Percentiles rank a stretch among this genome's conserved stretches.
Conservation (phyloP, 1,140 invertebrate genomes). For the Drosophila trapezifrons region DNA sequence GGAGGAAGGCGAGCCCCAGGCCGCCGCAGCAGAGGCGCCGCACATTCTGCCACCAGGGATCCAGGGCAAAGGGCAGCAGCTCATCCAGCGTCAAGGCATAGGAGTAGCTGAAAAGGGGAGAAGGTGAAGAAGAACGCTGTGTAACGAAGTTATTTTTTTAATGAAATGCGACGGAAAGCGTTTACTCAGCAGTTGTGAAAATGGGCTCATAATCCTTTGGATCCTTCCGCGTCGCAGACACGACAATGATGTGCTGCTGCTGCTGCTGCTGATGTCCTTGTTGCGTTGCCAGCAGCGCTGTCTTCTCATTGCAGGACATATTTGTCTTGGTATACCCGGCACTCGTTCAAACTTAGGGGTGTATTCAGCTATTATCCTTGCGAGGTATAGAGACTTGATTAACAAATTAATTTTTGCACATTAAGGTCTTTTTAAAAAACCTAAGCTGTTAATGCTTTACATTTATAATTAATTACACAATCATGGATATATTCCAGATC, state of each 20-base stretch:
- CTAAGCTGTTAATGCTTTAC: not conserved
- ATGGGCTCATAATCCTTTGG: slow-evolving; percentile 74
- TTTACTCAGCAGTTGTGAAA: slow-evolving; percentile 80
- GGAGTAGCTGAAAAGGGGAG: slow-evolving; percentile 48
- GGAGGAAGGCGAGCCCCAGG: slow-evolving; percentile 62
- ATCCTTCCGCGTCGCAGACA: slow-evolving; percentile 56
- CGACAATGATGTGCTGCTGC: slow-evolving; percentile 57
- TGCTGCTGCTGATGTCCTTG: slow-evolving; percentile 49
- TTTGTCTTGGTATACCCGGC: slow-evolving; percentile 26
- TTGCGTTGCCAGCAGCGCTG: slow-evolving; percentile 62
- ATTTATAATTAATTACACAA: not conserved
- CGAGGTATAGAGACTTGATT: not conserved
- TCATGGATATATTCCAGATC: too few relatives aligned
- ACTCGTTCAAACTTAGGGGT: not conserved
- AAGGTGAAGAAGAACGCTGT: slow-evolving; percentile 1
- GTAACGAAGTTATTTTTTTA: slow-evolving; percentile 77
- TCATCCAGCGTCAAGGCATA: slow-evolving; percentile 70
- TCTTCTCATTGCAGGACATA: slow-evolving; percentile 72
- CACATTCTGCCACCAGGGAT: slow-evolving; percentile 78
- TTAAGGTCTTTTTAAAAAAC: not conserved
- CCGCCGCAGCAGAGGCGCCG: slow-evolving; percentile 59
- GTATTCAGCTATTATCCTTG: not conserved
- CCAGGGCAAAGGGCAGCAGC: slow-evolving; percentile 64
- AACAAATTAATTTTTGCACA: too few relatives aligned
- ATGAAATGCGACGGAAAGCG: slow-evolving; percentile 75